A percentile compares a stretch with the other conserved stretches of the same genome.
phyloP scores from a whole-genome alignment of 1,140 invertebrate genomes.

The Saccostrea cuccullata region DNA sequence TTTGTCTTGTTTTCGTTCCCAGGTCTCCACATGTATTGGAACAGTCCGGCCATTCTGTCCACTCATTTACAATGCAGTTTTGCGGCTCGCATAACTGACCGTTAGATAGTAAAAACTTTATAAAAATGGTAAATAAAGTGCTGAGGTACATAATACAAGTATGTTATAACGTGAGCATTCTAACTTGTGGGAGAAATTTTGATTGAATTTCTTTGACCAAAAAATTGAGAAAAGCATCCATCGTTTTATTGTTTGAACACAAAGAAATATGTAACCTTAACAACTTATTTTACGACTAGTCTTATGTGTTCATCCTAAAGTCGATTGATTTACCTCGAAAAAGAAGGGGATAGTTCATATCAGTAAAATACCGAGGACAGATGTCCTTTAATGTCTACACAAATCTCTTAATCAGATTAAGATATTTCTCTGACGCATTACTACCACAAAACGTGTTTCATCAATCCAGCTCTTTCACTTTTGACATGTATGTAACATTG shows the following conservation, averaged over 20 bases:
- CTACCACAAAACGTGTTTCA: neutral
- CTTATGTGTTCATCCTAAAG: neutral
- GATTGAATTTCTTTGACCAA: neutral
- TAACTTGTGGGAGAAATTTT: neutral
- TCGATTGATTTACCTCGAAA: conserved; percentile 12
- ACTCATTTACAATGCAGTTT: conserved; percentile 59
- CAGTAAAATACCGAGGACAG: neutral
- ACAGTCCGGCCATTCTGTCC: conserved; percentile 57
- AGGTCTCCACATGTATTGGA: conserved; percentile 53
- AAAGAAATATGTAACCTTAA: neutral
- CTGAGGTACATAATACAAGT: neutral
- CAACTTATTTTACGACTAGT: neutral
- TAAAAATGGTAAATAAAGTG: neutral
- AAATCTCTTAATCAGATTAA: conserved; percentile 20
- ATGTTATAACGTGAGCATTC: neutral
- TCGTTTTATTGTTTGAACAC: neutral
- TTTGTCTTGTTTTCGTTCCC: conserved; percentile 50
- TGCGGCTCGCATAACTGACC: conserved; percentile 40
- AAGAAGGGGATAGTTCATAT: neutral
- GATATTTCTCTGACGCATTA: neutral
- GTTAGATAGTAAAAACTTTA: neutral
- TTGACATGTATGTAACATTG: conserved; percentile 6
- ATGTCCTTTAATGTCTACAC: conserved; percentile 19
- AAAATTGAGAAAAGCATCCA: neutral
- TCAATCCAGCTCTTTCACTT: neutral